These are phyloP conservation scores for Trichonephila inaurata DNA, from an alignment of 1,140 invertebrate genomes.

Conservation along the genomic window DNA sequence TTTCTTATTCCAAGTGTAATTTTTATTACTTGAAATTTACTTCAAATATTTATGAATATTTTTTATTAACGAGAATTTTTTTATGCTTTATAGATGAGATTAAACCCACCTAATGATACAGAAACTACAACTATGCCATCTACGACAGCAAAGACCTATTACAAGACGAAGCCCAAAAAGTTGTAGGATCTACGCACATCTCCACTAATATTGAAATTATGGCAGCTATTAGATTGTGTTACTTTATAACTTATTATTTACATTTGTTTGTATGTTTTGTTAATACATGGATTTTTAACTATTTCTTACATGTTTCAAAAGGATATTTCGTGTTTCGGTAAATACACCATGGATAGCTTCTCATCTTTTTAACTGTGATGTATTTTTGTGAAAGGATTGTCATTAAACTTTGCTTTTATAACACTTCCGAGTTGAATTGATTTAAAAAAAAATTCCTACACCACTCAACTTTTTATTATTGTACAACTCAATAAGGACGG, in stretches of 20 bases:
- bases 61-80: background rate
- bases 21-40: background rate
- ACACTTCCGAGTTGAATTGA: background rate
- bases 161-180: constrained; percentile 63
- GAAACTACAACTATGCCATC: constrained; percentile 65
- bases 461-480: too few relatives aligned
- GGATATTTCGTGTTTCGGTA: background rate
- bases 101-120: constrained; percentile 74
- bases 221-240: constrained; percentile 67
- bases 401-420: background rate
- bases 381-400: background rate
- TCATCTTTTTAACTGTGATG: background rate
- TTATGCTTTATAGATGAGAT: constrained; percentile 76
- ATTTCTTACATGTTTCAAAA: background rate
- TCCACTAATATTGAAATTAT: constrained; percentile 5
- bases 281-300: constrained; percentile 9
- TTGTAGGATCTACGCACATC: background rate
- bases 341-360: background rate
- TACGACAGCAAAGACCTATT: constrained; percentile 64
- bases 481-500: too few relatives aligned
- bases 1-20: too few relatives aligned
- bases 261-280: constrained; percentile 17
- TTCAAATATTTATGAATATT: background rate
- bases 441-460: background rate
- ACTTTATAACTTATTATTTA: constrained; percentile 43